These are phyloP conservation scores for Fragum whitleyi DNA, from an alignment of 2,888 invertebrate species.

Conservation along the genomic window DNA sequence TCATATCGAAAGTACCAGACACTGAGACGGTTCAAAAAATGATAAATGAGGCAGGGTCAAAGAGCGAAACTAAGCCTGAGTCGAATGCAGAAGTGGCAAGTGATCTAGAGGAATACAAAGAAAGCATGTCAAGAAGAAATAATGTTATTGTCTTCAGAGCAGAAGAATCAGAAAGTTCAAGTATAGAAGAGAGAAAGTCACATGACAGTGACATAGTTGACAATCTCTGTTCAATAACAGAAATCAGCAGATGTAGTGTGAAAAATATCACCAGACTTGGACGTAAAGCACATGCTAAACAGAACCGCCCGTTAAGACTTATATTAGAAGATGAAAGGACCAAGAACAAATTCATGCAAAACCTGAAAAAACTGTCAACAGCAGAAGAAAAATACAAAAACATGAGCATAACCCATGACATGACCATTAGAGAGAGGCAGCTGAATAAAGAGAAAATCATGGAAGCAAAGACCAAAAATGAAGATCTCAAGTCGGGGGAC, in stretches of 20 bases:
- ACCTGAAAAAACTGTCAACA: neutral
- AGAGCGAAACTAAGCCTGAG: neutral
- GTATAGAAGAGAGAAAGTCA: neutral
- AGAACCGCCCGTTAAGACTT: neutral
- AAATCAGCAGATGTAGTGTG: neutral
- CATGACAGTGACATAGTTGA: neutral
- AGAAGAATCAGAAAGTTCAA: neutral
- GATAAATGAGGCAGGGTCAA: too few species aligned
- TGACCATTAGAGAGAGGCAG: neutral
- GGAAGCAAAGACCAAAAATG: conserved; percentile 7
- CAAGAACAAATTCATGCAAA: neutral
- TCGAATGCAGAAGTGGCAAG: neutral
- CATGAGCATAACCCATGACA: conserved; percentile 6
- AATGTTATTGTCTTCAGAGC: conserved; percentile 2
- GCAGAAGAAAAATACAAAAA: conserved; percentile 10
- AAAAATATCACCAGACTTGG: conserved; percentile 6
- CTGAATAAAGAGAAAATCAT: neutral
- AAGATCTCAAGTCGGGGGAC: neutral
- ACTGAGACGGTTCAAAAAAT: neutral
- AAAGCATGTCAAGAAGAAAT: conserved; percentile 5
- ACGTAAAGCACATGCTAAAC: neutral
- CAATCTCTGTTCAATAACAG: neutral
- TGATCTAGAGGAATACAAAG: conserved; percentile 7
- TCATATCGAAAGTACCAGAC: neutral
- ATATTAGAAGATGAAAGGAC: conserved; percentile 6